phyloP scores from a whole-genome alignment of 35 echinoderm and acorn worm species.

The Diadema setosum region DNA sequence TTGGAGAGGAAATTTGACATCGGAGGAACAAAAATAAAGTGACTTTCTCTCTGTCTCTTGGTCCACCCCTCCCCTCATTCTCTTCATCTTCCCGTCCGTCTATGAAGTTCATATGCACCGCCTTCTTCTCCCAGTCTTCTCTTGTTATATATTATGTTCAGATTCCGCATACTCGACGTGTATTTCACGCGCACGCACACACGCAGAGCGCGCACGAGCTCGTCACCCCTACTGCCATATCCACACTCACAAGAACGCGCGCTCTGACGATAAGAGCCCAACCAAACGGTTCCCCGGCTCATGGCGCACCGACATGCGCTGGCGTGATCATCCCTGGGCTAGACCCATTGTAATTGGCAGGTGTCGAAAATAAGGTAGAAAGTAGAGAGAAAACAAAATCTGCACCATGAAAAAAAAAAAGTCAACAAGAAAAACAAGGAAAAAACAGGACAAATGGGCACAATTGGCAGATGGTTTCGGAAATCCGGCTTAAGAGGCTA shows the following conservation, averaged over 20 bases:
- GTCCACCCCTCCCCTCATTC: background rate
- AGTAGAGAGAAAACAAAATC: background rate
- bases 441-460: background rate
- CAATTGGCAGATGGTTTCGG: slow-evolving; percentile 2
- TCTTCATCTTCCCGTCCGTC: too few relatives aligned
- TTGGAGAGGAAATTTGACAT: slow-evolving; percentile 23
- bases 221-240: too few relatives aligned
- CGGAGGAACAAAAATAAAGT: background rate
- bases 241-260: too few relatives aligned
- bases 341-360: background rate
- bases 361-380: background rate
- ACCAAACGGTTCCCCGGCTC: too few relatives aligned
- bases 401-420: background rate
- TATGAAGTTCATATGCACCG: background rate
- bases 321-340: background rate
- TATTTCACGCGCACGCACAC: background rate
- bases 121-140: background rate
- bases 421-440: background rate
- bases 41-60: background rate
- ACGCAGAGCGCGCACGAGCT: background rate
- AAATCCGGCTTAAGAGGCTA: background rate
- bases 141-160: too few relatives aligned
- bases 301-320: background rate
- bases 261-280: too few relatives aligned
- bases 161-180: too few relatives aligned